These are phyloP conservation scores for Tribolium freemani DNA, from an alignment of 2,888 invertebrate genomes.

Conservation along the genomic window DNA sequence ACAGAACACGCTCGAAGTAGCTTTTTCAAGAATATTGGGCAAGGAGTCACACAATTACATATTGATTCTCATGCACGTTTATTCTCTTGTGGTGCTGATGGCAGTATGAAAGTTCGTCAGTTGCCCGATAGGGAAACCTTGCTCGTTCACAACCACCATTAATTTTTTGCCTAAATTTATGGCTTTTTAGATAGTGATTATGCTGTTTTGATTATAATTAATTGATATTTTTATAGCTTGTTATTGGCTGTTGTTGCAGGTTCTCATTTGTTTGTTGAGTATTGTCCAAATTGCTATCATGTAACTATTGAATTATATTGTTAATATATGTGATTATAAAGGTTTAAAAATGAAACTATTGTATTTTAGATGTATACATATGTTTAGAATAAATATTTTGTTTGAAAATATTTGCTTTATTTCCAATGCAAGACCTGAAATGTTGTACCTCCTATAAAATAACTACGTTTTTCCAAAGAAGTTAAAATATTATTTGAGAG, in stretches of 20 bases:
- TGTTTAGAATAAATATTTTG: conserved; percentile 16
- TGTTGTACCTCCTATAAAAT: not conserved
- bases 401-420: not conserved
- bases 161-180: conserved; percentile 15
- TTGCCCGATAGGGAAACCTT: conserved; percentile 83
- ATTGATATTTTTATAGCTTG: conserved; percentile 36
- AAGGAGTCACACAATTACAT: conserved; percentile 95
- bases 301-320: conserved; percentile 14
- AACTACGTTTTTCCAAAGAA: not conserved
- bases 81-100: conserved; percentile 99
- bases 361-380: conserved; percentile 35
- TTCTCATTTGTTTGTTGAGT: conserved; percentile 29
- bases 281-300: conserved; percentile 21
- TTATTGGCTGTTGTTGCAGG: conserved; percentile 28
- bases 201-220: conserved; percentile 10
- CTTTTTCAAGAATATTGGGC: conserved; percentile 97
- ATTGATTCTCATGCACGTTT: conserved; percentile 91
- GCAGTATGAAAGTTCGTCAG: conserved; percentile 97
- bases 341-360: conserved; percentile 4
- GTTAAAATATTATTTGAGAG: no score
- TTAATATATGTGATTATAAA: conserved; percentile 16
- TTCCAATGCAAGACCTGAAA: not conserved
- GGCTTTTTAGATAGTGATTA: conserved; percentile 25
- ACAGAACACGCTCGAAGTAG: conserved; percentile 96
- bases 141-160: conserved; percentile 52